These are phyloP conservation scores for Botia almorhae DNA, from an alignment of 2,797 vertebrate genomes.

Conservation along the genomic window DNA sequence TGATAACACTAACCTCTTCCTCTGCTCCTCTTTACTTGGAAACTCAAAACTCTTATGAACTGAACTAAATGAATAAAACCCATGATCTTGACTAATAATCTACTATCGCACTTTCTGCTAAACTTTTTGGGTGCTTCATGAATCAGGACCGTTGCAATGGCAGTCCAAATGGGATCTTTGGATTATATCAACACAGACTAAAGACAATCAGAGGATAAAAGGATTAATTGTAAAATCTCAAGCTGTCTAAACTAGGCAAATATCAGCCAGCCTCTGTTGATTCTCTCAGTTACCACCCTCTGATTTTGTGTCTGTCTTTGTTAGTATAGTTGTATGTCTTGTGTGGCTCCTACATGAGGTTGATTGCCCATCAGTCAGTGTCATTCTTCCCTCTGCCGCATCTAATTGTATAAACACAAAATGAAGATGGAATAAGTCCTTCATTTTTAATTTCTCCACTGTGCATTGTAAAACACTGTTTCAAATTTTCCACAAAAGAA, in stretches of 20 bases:
- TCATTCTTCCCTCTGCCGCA: constrained; percentile 32
- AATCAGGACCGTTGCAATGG: constrained; percentile 46
- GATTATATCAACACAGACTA: constrained; percentile 18
- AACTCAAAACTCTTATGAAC: neutral
- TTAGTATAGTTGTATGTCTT: constrained; percentile 15
- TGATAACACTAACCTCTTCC: neutral
- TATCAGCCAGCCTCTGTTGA: constrained; percentile 28
- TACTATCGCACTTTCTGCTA: constrained; percentile 45
- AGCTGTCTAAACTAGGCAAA: constrained; percentile 24
- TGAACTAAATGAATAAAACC: neutral
- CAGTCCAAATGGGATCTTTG: constrained; percentile 49
- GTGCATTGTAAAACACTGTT: constrained; percentile 45
- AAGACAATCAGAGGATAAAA: constrained; percentile 27
- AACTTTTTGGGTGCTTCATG: constrained; percentile 55
- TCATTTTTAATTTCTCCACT: constrained; percentile 17
- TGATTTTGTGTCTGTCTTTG: constrained; percentile 14
- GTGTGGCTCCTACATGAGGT: constrained; percentile 17
- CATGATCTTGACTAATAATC: constrained; percentile 40
- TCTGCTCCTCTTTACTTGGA: neutral
- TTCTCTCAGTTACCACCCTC: constrained; percentile 12
- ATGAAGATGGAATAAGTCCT: constrained; percentile 13
- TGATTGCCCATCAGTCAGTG: constrained; percentile 28
- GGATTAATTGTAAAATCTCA: constrained; percentile 44
- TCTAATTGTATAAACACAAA: constrained; percentile 31
- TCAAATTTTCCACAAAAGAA: constrained; percentile 24